Base-by-base conservation (phyloP, 37 sponge, comb jelly and placozoan genomes). In the Trichoplax adhaerens region DNA sequence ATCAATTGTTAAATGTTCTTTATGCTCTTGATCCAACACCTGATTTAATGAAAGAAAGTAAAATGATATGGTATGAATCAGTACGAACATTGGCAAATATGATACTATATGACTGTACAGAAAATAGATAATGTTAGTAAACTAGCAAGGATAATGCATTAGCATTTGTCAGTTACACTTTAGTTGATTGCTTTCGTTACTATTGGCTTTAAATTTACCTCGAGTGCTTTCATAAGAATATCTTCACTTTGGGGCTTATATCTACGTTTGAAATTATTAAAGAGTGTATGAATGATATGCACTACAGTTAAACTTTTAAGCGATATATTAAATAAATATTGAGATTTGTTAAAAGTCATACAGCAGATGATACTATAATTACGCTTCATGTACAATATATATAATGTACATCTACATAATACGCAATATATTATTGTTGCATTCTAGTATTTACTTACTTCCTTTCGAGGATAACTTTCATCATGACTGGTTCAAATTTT, bases 401-500 rank as follows among this genome's bases (percentile, higher is more conserved):
- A 60, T 12, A 12, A 60, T 12, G 62, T 10, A 10, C 12, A 60
- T 60, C 12, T 12, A 60, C 62, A 60, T 12, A 12, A 60, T 29
- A 29, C 29, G 29, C 29, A 29, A 60, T 12, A 60, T 60, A 60
- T 10, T 60, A 10, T 60, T 10, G 12, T 12, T 60, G 10, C 62
- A 60, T 10, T 12, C 10, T 10, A 60, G 62, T 60, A 60, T 12
- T 12, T 12, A 12, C 10, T 64, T 62, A 12, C 64, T 74, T 86
- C 56, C 76, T 82, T 48, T 94, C 91, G 65, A 84, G 55, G 5
- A 94, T 76, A 2, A 90, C 81, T 54, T 81, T 70, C 7, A 78
- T 58, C 88, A 90, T 84, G 74, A 94, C 82, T 58, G 95, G 95
- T 66, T 89, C 83, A 65, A 94, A 94, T 73, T 86, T 81, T 58